Conservation (phyloP, 2,797 vertebrate genomes). For the Heteromormyrus szaboi region DNA sequence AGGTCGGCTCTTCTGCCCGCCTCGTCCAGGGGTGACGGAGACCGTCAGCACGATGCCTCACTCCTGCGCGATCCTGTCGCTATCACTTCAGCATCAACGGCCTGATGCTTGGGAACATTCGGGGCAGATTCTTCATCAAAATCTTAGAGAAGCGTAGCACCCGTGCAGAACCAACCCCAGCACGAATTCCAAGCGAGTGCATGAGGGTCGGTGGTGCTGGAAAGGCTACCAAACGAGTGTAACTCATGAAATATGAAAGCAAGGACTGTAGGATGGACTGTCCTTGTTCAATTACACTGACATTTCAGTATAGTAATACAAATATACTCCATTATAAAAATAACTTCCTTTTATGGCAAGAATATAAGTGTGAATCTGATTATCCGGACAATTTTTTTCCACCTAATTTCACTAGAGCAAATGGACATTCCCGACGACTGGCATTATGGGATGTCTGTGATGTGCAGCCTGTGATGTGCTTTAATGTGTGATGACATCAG, state of each 20-base stretch:
- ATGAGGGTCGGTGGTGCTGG: not conserved
- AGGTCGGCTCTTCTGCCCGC: not conserved
- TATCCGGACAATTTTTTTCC: not conserved
- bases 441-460: not conserved
- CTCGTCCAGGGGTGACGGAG: not conserved
- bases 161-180: not conserved
- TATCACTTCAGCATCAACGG: not conserved
- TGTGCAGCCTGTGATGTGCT: not conserved
- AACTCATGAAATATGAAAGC: not conserved
- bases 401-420: not conserved
- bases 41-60: not conserved
- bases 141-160: not conserved
- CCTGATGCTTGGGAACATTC: not conserved
- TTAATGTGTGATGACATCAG: not conserved
- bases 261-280: not conserved
- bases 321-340: not conserved
- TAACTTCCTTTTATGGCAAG: not conserved
- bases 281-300: not conserved
- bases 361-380: not conserved
- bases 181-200: not conserved
- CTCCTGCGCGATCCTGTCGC: not conserved
- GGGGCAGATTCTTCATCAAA: not conserved
- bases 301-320: not conserved
- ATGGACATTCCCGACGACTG: not conserved
- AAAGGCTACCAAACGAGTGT: not conserved